Evolutionary conservation across 2,888 invertebrate species (phyloP).

Genomic region (Lordiphosa andalusiaca): DNA sequence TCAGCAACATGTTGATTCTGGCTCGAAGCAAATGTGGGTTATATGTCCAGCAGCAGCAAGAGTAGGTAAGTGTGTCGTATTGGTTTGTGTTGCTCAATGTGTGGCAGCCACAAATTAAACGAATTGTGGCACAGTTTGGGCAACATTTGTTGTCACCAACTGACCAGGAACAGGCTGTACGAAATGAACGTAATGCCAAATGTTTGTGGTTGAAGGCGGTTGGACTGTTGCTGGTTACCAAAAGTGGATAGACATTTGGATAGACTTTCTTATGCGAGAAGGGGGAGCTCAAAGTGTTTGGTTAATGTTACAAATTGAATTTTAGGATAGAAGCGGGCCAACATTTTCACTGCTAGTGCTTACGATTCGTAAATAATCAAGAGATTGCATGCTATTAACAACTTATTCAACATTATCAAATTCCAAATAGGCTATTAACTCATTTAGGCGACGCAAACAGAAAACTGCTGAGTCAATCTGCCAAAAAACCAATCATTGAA

Average conservation of each 20-base stretch:
- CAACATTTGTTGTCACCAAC: slow-evolving; percentile 68
- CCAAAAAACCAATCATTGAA: too few relatives aligned
- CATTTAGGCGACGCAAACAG: too few relatives aligned
- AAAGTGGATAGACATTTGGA: neutral
- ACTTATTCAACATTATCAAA: too few relatives aligned
- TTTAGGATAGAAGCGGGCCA: too few relatives aligned
- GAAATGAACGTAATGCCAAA: slow-evolving; percentile 48
- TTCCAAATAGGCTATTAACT: too few relatives aligned
- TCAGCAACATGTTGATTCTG: slow-evolving; percentile 70
- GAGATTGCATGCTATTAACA: too few relatives aligned
- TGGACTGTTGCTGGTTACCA: slow-evolving; percentile 16
- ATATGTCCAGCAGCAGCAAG: slow-evolving; percentile 34
- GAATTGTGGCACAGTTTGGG: slow-evolving; percentile 61
- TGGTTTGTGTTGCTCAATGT: slow-evolving; percentile 18
- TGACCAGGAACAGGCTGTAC: slow-evolving; percentile 12
- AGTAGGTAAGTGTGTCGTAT: slow-evolving; percentile 56
- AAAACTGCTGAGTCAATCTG: too few relatives aligned
- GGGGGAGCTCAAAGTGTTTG: too few relatives aligned
- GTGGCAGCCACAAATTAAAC: slow-evolving; percentile 65
- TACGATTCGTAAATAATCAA: too few relatives aligned
- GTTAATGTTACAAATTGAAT: too few relatives aligned
- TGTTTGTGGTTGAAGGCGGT: slow-evolving; percentile 37
- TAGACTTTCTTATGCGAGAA: too few relatives aligned
- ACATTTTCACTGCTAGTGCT: too few relatives aligned
- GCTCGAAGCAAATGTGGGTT: slow-evolving; percentile 54